Base-by-base conservation (phyloP, 2,797 vertebrate genomes). In the Myoxocephalus aenaeus region DNA sequence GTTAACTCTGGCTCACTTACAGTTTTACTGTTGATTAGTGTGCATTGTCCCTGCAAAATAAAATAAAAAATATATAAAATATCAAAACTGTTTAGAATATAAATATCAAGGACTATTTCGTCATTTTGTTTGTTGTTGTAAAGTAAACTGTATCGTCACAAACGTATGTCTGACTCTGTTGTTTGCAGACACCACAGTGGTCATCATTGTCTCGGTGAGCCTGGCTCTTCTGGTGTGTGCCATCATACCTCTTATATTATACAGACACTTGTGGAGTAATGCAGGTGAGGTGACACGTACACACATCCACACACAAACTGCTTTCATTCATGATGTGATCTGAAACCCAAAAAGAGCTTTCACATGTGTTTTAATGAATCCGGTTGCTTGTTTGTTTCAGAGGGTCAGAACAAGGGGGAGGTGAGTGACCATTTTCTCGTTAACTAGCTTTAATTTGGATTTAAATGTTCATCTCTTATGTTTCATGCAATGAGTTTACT, bases 151-250 rank as follows among this genome's bases (percentile, higher is more conserved):
- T 25, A 1, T n/a, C 11, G 15, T 62, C 25, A 36, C 46, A 44
- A 57, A 20, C 7, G 1, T 36, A 11, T n/a, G 11, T 34, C 17
- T 54, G 44, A 6, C 3, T 66, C 0, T 82, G 73, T 42, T 84
- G 53, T 80, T 48, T 79, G 44, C 84, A 94, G 92, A 91, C 29
- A 89, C 89, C 40, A 89, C 75, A 3, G 62, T 93, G 62, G 92
- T 92, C 77, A 90, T 94, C 83, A 87, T 92, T 11, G 81, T 93
- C 10, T 93, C 90, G 0, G 89, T 91, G 67, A 92, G 86, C 51
- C 65, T 94, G 84, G 93, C 92, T 51, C 72, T 92, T 54, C 73
- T 94, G 62, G 93, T 93, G n/a, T 94, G 90, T 76, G 90, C 93
- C 27, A 53, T 92, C 10, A 93, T 94, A 34, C 92, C 92, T 32